phyloP scores from a whole-genome alignment of 2,888 invertebrate genomes.

The Bellardia pandia region DNA sequence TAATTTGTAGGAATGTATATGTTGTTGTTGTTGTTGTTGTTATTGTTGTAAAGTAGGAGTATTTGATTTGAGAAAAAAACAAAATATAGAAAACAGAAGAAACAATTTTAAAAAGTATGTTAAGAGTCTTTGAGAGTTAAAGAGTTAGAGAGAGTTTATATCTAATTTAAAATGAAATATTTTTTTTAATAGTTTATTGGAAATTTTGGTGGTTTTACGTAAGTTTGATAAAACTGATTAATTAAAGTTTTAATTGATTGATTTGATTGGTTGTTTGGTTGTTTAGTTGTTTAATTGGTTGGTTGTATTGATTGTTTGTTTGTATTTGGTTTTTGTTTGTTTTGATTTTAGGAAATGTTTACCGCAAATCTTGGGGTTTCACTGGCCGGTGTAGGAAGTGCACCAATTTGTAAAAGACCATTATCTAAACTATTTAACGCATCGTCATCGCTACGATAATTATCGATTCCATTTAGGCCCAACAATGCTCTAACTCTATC shows the following conservation, averaged over 20 bases:
- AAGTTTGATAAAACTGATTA: constrained; percentile 13
- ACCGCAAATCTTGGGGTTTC: constrained; percentile 85
- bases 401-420: constrained; percentile 84
- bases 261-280: constrained; percentile 19
- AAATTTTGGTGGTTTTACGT: constrained; percentile 29
- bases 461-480: constrained; percentile 83
- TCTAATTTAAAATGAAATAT: constrained; percentile 9
- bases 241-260: constrained; percentile 27
- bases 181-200: background rate
- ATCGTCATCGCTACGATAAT: constrained; percentile 79
- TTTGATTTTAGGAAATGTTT: constrained; percentile 76
- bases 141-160: too few relatives aligned
- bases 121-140: background rate
- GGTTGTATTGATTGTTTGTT: constrained; percentile 28
- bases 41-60: constrained; percentile 1
- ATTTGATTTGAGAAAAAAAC: constrained; percentile 24
- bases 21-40: constrained; percentile 24
- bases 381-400: constrained; percentile 84
- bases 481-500: constrained; percentile 84
- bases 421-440: constrained; percentile 82
- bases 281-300: constrained; percentile 28
- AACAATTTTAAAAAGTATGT: constrained; percentile 16
- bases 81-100: constrained; percentile 4
- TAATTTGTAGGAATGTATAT: background rate
- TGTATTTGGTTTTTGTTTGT: constrained; percentile 25